Evolutionary conservation across 1,140 invertebrate genomes (phyloP).

Genomic region (Cydia splendana): DNA sequence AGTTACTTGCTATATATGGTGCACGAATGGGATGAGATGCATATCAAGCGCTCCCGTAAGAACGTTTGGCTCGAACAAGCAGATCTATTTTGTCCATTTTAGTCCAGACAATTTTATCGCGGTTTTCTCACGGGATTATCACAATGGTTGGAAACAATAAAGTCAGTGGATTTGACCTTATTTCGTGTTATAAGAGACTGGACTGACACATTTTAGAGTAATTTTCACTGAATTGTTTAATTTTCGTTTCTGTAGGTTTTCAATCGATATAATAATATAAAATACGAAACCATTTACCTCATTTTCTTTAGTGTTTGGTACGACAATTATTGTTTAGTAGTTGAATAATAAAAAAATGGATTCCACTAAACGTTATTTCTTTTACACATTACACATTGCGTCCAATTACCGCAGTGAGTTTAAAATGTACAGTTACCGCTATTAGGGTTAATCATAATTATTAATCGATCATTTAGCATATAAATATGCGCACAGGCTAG

Average conservation of each 20-base stretch:
- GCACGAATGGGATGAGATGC: constrained; percentile 4
- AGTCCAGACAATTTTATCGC: neutral
- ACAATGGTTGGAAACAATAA: neutral
- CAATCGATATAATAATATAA: no score
- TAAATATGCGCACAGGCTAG: no score
- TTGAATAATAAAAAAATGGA: no score
- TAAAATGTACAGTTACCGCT: constrained; percentile 9
- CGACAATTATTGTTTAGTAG: no score
- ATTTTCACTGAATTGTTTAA: no score
- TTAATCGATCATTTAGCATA: neutral
- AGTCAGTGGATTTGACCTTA: neutral
- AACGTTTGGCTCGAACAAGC: neutral
- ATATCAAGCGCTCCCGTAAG: neutral
- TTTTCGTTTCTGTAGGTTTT: no score
- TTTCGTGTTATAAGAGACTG: neutral
- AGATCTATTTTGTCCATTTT: neutral
- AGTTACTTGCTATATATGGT: neutral
- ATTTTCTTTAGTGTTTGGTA: no score
- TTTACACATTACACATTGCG: neutral
- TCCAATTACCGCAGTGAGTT: neutral
- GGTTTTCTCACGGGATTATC: neutral
- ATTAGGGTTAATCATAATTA: neutral
- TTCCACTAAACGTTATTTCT: no score
- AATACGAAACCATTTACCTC: no score
- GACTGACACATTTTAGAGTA: neutral